Percentiles rank a stretch among this genome's conserved stretches.
These are phyloP conservation scores for Nothoprocta pentlandii DNA, from an alignment of 2,113 vertebrate genomes.

Conservation along the genomic window DNA sequence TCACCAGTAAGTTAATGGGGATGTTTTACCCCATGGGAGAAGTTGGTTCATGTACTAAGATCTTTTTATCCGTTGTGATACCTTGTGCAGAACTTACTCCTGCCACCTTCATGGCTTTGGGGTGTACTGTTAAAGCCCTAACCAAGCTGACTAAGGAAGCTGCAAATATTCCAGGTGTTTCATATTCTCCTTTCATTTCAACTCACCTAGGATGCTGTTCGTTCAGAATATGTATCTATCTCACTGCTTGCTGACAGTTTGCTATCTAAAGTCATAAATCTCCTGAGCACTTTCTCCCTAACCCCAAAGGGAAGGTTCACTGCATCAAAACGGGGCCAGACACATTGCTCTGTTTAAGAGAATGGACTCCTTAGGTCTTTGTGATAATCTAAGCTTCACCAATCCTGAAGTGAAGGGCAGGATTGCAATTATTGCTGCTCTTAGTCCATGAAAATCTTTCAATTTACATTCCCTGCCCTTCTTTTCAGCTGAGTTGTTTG, in stretches of 20 bases:
- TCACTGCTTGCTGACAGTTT: neutral
- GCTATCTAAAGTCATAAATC: neutral
- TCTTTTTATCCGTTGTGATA: rapidly evolving
- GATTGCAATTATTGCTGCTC: neutral
- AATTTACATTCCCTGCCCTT: neutral
- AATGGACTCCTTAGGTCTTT: neutral
- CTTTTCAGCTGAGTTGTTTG: neutral
- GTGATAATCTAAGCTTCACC: neutral
- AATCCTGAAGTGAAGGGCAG: neutral
- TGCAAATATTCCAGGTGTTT: no score
- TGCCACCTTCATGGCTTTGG: neutral
- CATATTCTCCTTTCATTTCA: neutral
- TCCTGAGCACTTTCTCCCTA: neutral
- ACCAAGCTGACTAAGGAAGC: no score
- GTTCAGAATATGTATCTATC: neutral
- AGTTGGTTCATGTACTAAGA: neutral
- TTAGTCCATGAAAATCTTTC: neutral
- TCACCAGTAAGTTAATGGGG: neutral
- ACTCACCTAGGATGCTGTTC: neutral
- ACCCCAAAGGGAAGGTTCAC: neutral
- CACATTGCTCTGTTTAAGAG: neutral
- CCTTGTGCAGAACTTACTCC: neutral
- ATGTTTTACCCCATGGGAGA: rapidly evolving
- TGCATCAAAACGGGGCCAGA: neutral
- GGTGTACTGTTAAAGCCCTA: no score